A percentile compares a stretch with the other conserved stretches of the same genome.
Conservation (phyloP, 2,797 vertebrate genomes). For the Chloroceryle amazona region DNA sequence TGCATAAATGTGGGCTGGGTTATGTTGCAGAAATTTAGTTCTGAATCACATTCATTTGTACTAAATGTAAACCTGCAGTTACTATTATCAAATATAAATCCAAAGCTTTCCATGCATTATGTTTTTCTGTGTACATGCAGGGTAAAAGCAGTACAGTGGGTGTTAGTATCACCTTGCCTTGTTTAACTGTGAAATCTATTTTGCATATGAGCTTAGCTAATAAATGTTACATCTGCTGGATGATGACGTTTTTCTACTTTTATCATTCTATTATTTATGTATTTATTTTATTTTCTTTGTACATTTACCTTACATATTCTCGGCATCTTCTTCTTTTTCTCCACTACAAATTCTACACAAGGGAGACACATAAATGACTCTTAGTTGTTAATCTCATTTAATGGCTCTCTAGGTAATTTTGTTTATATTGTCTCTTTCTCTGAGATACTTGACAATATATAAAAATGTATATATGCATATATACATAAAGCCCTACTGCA, state of each 20-base stretch:
- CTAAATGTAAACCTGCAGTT: not conserved
- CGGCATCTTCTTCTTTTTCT: not conserved
- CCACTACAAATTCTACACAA: not conserved
- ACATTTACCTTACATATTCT: not conserved
- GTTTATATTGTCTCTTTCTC: not conserved
- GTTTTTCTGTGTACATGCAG: not conserved
- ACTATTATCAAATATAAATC: not conserved
- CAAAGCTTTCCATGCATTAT: not conserved
- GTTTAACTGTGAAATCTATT: not conserved
- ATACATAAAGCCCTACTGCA: not conserved
- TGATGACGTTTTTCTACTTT: not conserved
- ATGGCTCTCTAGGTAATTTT: not conserved
- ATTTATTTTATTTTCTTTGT: not conserved
- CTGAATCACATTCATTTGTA: not conserved
- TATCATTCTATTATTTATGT: not conserved
- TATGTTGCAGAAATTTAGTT: not conserved
- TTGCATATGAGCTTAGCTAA: not conserved
- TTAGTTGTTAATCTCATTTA: not conserved
- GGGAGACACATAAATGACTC: not conserved
- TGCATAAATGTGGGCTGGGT: not conserved
- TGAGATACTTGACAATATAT: not conserved
- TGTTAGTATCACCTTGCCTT: not conserved
- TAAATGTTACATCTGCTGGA: not conserved
- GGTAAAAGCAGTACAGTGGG: not conserved
- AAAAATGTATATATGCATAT: not conserved